Conservation (phyloP, 1,140 invertebrate species). For the Apocrypta bakeri region DNA sequence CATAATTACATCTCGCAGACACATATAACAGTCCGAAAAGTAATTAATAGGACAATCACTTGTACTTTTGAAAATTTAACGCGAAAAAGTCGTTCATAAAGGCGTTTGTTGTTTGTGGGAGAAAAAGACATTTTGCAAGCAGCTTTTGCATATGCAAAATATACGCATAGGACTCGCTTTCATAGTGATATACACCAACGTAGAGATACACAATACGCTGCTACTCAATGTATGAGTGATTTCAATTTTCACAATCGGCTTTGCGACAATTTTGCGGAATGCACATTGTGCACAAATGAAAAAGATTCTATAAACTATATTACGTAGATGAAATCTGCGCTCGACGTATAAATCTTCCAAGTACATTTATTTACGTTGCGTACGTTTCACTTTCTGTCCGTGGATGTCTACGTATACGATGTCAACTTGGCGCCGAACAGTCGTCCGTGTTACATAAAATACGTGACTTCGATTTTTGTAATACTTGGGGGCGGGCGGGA, state of each 20-base stretch:
- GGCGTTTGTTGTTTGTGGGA: too few relatives aligned
- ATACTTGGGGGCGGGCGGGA: constrained; percentile 14
- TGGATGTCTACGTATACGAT: background rate
- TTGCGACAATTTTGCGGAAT: background rate
- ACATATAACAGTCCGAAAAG: too few relatives aligned
- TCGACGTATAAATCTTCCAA: background rate
- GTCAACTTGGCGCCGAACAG: background rate
- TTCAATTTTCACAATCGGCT: constrained; percentile 8
- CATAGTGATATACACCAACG: too few relatives aligned
- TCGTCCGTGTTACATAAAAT: constrained; percentile 1
- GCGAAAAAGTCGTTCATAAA: too few relatives aligned
- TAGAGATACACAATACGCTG: background rate
- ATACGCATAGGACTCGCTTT: too few relatives aligned
- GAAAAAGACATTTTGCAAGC: background rate
- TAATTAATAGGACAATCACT: too few relatives aligned
- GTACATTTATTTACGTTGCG: background rate
- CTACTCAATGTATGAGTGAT: background rate
- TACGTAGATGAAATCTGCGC: background rate
- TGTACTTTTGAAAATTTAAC: too few relatives aligned
- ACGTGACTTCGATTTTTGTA: constrained; percentile 16
- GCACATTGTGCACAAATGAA: background rate
- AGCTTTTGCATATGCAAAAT: too few relatives aligned
- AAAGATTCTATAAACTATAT: constrained; percentile 7
- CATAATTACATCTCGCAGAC: too few relatives aligned
- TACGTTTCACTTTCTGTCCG: background rate